phyloP scores from a whole-genome alignment of 2,113 vertebrate species.

The Ciconia boyciana region DNA sequence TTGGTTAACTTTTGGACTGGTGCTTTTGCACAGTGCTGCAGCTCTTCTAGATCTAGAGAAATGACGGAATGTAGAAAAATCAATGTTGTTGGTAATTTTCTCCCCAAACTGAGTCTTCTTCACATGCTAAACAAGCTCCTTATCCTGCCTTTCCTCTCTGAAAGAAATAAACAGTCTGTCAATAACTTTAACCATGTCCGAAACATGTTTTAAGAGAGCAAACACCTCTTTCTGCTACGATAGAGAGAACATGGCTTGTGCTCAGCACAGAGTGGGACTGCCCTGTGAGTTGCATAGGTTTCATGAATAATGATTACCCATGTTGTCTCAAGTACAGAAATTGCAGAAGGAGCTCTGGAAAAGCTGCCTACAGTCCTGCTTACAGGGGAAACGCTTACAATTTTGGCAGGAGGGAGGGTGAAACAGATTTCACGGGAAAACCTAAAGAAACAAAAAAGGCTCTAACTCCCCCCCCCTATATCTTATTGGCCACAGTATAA shows the following conservation, averaged over 20 bases:
- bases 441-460: background rate
- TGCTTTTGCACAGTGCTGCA: background rate
- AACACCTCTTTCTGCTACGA: background rate
- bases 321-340: background rate
- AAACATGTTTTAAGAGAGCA: background rate
- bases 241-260: background rate
- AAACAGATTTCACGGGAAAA: background rate
- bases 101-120: background rate
- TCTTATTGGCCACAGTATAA: background rate
- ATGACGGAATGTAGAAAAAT: background rate
- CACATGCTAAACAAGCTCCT: background rate
- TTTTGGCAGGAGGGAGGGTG: background rate
- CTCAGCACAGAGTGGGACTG: background rate
- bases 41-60: background rate
- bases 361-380: background rate
- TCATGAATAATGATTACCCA: background rate
- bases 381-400: background rate
- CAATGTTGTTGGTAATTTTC: background rate
- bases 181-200: background rate
- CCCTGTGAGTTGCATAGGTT: background rate
- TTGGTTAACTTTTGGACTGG: background rate
- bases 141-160: background rate
- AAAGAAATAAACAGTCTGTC: background rate
- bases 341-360: background rate
- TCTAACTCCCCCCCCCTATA: rapidly evolving